Base-by-base conservation (phyloP, 2,113 vertebrate species). In the Cyrtonyx montezumae region DNA sequence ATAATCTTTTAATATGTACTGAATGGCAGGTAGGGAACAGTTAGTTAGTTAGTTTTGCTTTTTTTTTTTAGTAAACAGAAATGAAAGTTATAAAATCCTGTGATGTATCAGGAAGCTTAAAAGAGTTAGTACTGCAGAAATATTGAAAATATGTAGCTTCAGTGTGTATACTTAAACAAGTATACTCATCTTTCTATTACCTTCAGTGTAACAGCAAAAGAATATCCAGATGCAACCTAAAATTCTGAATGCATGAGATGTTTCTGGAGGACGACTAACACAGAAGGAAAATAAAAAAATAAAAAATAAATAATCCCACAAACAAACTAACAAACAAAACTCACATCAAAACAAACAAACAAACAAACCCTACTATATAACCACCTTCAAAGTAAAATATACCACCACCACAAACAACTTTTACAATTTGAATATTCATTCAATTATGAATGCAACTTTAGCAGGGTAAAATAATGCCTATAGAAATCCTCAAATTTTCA, bases 251-350 rank as follows among this genome's bases (percentile, higher is more conserved):
- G 7, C 25, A 8, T 18, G 18, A 46, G 13, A 4, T 48, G 8
- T 25, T 84, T 12, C 15, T 68, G 46, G 5, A 69, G 8, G 21
- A 25, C 9, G 13, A 0, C 1, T 8, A 66, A 56, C 6, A 58
- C 9, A 67, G 14, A 20, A 55, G 53, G n/a, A 46, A 51, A 63
- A 79, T 28, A 2, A 25, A 62, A 26, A 23, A 10, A 36, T n/a
- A 55, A 32, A 32, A 10, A 32, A 18, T 4, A 55, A 14, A 23
- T 12, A 8, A 51, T 9, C 37, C 42, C 11, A 49, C 6, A 49
- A 49, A 49, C 48, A 49, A 49, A 8, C 26, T 28, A 53, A 16
- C 26, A 28, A 53, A 16, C 25, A 51, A 51, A 51, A 42, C 37
- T 37, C 42, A 42, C 25, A 51, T 4, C 23, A 25, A 51, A 51